Percentiles rank a stretch among this genome's conserved stretches.
These are phyloP conservation scores for Hippasteria phrygiana DNA, from an alignment of 53 echinoderm and acorn worm species.

Conservation along the genomic window DNA sequence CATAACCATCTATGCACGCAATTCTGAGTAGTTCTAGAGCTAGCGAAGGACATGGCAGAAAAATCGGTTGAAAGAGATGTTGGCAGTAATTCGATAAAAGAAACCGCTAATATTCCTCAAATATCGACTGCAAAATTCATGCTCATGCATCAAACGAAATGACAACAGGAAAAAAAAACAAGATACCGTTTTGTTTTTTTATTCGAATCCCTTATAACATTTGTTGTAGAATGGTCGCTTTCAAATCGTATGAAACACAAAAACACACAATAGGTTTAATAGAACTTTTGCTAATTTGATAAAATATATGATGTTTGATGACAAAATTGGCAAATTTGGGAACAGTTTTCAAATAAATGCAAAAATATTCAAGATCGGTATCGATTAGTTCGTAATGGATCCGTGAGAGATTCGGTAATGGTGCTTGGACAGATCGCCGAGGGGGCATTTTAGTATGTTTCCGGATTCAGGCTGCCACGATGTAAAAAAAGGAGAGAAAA, in stretches of 20 bases:
- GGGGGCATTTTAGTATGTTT: neutral
- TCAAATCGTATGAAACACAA: too few relatives aligned
- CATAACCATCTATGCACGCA: too few relatives aligned
- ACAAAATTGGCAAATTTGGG: too few relatives aligned
- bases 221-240: too few relatives aligned
- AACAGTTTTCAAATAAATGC: neutral
- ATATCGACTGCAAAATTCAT: neutral
- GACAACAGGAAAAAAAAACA: too few relatives aligned
- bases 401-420: neutral
- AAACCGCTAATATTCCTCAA: neutral
- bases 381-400: neutral
- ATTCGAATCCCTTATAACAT: too few relatives aligned
- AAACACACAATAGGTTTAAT: too few relatives aligned
- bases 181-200: too few relatives aligned
- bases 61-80: neutral
- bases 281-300: neutral
- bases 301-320: neutral
- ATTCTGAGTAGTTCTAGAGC: neutral
- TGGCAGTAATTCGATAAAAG: neutral
- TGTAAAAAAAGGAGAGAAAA: too few relatives aligned
- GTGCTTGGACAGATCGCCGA: neutral
- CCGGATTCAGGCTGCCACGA: neutral
- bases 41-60: neutral
- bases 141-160: too few relatives aligned
- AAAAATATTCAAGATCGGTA: slow-evolving; percentile 1